These are phyloP conservation scores for Alexandromys oeconomus DNA, from an alignment of 2,797 vertebrate species.

Conservation along the genomic window DNA sequence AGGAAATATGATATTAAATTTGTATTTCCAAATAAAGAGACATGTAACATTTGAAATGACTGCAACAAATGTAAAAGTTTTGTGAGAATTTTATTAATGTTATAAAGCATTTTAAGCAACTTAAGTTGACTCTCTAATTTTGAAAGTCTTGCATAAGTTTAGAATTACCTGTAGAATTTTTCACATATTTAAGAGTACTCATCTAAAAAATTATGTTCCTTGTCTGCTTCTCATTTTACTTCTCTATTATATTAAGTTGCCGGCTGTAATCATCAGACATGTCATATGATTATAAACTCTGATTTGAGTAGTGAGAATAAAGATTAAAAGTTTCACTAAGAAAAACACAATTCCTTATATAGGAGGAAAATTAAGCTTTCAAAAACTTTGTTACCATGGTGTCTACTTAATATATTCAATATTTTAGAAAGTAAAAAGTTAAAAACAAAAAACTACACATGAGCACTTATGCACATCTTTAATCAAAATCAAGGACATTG, in stretches of 20 bases:
- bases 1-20: not conserved
- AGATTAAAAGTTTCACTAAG: not conserved
- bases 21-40: not conserved
- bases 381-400: not conserved
- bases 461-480: not conserved
- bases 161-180: not conserved
- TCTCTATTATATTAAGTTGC: not conserved
- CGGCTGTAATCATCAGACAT: not conserved
- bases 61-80: not conserved
- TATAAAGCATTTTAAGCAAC: not conserved
- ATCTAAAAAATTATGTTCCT: not conserved
- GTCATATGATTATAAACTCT: not conserved
- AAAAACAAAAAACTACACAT: not conserved
- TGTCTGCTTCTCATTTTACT: not conserved
- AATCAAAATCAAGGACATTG: not conserved
- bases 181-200: not conserved
- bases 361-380: not conserved
- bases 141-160: not conserved
- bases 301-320: not conserved
- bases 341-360: not conserved
- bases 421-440: slow-evolving; percentile 6
- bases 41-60: not conserved
- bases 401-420: not conserved
- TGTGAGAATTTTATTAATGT: not conserved
- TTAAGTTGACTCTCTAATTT: not conserved